phyloP scores from a whole-genome alignment of 1,140 invertebrate genomes.

The Nephila pilipes region DNA sequence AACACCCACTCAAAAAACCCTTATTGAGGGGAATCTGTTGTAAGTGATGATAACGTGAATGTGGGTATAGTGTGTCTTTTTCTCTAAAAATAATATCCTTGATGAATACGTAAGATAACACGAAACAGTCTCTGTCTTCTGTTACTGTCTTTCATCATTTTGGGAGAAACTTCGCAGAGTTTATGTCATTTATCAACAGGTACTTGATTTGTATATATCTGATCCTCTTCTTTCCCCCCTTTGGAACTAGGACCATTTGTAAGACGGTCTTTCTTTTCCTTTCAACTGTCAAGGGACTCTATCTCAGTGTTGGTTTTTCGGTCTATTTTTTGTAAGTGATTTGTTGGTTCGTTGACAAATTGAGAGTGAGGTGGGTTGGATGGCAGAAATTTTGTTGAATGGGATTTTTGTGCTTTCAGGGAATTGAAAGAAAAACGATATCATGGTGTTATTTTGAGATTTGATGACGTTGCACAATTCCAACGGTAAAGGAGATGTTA shows the following conservation, averaged over 20 bases:
- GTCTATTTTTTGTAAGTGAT: neutral
- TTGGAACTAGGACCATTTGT: neutral
- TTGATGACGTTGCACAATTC: too few species aligned
- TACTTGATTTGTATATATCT: conserved; percentile 24
- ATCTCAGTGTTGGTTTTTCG: neutral
- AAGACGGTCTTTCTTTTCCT: neutral
- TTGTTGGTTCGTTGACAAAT: neutral
- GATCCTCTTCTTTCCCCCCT: neutral
- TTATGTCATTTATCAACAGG: conserved; percentile 26
- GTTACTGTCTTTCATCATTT: conserved; percentile 29
- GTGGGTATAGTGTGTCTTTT: neutral
- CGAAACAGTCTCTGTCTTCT: neutral
- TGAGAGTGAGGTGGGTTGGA: neutral
- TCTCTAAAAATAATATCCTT: neutral
- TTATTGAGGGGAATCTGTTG: neutral
- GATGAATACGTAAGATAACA: neutral
- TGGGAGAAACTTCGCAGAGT: neutral
- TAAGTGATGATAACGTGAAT: neutral
- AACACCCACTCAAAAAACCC: neutral
- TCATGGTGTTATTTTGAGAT: too few species aligned
- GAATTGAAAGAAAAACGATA: too few species aligned
- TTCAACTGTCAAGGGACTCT: neutral
- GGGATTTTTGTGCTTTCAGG: too few species aligned
- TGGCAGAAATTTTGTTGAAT: too few species aligned
- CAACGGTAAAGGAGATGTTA: too few species aligned